phyloP scores from a whole-genome alignment of 2,888 invertebrate species.

The Crematogaster levior region DNA sequence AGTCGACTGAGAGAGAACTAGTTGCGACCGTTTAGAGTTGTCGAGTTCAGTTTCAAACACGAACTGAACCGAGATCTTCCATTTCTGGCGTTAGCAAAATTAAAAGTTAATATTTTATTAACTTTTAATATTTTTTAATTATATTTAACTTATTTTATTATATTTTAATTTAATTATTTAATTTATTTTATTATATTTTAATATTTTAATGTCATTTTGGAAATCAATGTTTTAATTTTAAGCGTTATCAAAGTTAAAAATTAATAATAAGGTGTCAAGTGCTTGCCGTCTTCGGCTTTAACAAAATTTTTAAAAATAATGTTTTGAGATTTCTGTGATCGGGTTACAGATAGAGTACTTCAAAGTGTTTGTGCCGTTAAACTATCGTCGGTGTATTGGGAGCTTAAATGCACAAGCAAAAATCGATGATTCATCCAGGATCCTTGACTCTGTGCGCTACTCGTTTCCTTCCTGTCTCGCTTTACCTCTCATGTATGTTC shows the following conservation, averaged over 20 bases:
- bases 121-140: no score
- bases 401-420: slow-evolving; percentile 56
- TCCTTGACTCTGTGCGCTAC: slow-evolving; percentile 60
- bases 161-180: no score
- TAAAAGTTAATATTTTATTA: neutral
- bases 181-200: no score
- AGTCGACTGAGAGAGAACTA: neutral
- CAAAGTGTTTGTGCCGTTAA: neutral
- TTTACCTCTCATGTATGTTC: neutral
- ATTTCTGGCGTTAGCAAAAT: neutral
- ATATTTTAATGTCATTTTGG: no score
- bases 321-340: neutral
- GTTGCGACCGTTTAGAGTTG: neutral
- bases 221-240: no score
- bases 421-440: slow-evolving; percentile 79
- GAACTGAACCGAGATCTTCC: neutral
- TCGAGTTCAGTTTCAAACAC: neutral
- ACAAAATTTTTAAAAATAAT: neutral
- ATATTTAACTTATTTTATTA: no score
- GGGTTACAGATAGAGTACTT: neutral
- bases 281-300: neutral
- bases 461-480: slow-evolving; percentile 11
- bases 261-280: neutral
- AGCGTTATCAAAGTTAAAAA: no score
- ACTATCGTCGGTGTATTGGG: neutral